Evolutionary conservation across 2,797 vertebrate genomes (phyloP).

Genomic region (Trematomus bernacchii): DNA sequence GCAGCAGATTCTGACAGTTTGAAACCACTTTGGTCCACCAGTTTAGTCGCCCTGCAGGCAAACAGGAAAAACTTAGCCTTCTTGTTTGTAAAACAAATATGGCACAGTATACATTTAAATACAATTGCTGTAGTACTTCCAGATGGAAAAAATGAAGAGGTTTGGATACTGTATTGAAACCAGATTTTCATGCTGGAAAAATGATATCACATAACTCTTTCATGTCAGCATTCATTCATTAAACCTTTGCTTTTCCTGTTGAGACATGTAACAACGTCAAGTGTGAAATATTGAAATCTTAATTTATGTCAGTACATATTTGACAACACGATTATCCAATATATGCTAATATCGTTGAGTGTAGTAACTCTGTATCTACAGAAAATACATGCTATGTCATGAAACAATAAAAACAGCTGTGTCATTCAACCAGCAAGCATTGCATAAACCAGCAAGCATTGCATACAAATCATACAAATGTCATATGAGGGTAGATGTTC

Average conservation of each 20-base stretch:
- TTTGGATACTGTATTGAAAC: slow-evolving; percentile 2
- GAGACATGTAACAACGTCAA: too few species aligned
- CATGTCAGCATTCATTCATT: not conserved
- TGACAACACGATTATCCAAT: not conserved
- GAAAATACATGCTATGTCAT: not conserved
- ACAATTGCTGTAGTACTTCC: not conserved
- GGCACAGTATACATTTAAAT: not conserved
- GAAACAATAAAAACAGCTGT: not conserved
- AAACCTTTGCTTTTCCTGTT: too few species aligned
- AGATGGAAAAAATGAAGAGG: not conserved
- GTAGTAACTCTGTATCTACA: not conserved
- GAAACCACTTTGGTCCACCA: slow-evolving; percentile 96
- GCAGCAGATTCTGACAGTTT: slow-evolving; percentile 93
- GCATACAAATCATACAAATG: not conserved
- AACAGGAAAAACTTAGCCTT: not conserved
- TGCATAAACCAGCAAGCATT: not conserved
- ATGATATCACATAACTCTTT: not conserved
- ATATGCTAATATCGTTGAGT: not conserved
- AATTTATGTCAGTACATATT: too few species aligned
- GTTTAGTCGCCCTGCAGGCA: slow-evolving; percentile 91
- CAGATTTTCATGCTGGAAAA: not conserved
- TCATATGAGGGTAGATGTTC: not conserved
- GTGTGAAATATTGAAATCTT: too few species aligned
- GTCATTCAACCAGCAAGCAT: not conserved
- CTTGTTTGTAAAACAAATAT: slow-evolving; percentile 30